Evolutionary conservation across 2,888 invertebrate species (phyloP).

Genomic region (Clanis bilineata): DNA sequence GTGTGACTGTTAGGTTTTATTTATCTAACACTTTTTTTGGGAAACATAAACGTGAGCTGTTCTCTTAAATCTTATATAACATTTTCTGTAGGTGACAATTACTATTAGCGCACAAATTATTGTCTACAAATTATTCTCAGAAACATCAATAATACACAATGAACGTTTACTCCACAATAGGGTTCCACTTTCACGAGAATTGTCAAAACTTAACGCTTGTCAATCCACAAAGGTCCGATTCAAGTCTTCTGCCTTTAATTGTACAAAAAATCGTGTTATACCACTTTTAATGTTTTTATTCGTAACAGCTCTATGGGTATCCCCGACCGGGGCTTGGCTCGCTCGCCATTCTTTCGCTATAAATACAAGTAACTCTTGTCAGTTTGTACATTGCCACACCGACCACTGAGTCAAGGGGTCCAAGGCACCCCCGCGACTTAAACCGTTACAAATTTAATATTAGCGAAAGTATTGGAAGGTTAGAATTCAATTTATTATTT

Average conservation of each 20-base stretch:
- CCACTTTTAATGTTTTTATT: constrained; percentile 21
- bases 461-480: constrained; percentile 76
- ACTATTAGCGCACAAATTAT: neutral
- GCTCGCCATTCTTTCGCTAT: constrained; percentile 56
- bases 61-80: too few species aligned
- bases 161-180: neutral
- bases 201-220: neutral
- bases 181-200: neutral
- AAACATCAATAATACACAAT: neutral
- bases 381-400: constrained; percentile 67
- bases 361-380: constrained; percentile 59
- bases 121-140: too few species aligned
- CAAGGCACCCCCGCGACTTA: constrained; percentile 48
- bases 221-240: neutral
- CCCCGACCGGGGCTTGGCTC: constrained; percentile 33
- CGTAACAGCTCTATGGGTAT: constrained; percentile 54
- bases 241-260: constrained; percentile 15
- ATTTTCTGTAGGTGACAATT: too few species aligned
- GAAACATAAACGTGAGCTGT: too few species aligned
- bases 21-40: too few species aligned
- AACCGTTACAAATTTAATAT: constrained; percentile 42
- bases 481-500: constrained; percentile 25
- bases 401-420: constrained; percentile 59
- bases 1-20: too few species aligned
- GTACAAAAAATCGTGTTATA: constrained; percentile 37